phyloP scores from a whole-genome alignment of 2,888 invertebrate genomes.

The Nezara viridula region DNA sequence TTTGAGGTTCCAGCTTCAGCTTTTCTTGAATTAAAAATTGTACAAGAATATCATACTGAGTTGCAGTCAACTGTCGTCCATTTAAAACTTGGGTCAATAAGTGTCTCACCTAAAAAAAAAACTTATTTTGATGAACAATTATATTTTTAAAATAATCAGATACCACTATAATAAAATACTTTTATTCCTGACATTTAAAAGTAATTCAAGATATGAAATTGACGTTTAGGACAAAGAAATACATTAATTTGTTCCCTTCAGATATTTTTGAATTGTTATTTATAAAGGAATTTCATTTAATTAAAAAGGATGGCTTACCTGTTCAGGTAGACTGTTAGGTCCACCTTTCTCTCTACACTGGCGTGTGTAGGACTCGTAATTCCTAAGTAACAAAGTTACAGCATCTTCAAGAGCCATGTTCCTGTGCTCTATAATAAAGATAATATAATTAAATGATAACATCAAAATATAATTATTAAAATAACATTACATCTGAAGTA shows the following conservation, averaged over 20 bases:
- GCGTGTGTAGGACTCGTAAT: slow-evolving; percentile 74
- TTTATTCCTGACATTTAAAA: too few relatives aligned
- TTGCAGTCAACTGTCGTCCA: slow-evolving; percentile 77
- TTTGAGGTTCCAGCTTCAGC: slow-evolving; percentile 81
- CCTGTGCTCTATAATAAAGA: slow-evolving; percentile 80
- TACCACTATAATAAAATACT: too few relatives aligned
- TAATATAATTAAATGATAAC: neutral
- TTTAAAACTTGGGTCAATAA: slow-evolving; percentile 69
- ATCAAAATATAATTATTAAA: too few relatives aligned
- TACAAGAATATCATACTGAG: slow-evolving; percentile 85
- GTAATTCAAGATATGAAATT: too few relatives aligned
- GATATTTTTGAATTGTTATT: too few relatives aligned
- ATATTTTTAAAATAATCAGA: too few relatives aligned
- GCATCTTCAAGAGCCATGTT: slow-evolving; percentile 97
- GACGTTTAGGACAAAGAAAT: too few relatives aligned
- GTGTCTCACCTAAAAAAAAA: slow-evolving; percentile 66
- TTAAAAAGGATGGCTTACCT: neutral
- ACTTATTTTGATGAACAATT: too few relatives aligned
- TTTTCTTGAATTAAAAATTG: slow-evolving; percentile 77
- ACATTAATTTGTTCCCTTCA: too few relatives aligned
- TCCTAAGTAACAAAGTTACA: slow-evolving; percentile 80
- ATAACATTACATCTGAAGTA: too few relatives aligned
- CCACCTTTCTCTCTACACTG: slow-evolving; percentile 72
- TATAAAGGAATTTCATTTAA: neutral
- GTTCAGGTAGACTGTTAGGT: slow-evolving; percentile 66